These are phyloP conservation scores for Donacobius atricapilla DNA, from an alignment of 2,113 vertebrate genomes.

Conservation along the genomic window DNA sequence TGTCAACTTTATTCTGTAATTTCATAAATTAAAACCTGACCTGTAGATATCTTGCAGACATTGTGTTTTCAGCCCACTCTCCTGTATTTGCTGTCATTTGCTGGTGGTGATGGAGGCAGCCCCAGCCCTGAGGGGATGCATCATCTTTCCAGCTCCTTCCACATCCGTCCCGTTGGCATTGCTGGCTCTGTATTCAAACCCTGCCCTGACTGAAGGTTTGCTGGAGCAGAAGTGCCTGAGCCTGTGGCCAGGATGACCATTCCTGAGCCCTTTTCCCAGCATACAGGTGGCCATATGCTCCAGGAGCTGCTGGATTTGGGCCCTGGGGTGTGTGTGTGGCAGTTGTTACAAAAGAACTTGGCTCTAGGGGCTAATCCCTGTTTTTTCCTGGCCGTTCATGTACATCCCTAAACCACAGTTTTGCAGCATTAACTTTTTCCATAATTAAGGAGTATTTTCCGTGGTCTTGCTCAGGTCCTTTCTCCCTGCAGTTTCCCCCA, in stretches of 20 bases:
- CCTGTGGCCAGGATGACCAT: background rate
- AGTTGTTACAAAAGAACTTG: background rate
- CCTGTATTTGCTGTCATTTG: background rate
- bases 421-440: background rate
- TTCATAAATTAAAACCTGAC: background rate
- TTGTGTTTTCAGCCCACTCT: background rate
- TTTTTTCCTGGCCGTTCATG: background rate
- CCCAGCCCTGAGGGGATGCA: background rate
- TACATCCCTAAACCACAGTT: background rate
- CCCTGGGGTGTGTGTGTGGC: background rate
- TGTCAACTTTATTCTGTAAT: background rate
- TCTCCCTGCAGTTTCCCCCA: background rate
- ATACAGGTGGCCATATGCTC: fast-evolving
- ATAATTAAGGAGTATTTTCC: background rate
- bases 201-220: background rate
- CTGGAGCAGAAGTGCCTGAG: background rate
- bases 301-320: background rate
- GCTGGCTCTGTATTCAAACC: background rate
- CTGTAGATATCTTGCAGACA: background rate
- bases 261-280: background rate
- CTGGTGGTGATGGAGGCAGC: background rate
- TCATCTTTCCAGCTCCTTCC: background rate
- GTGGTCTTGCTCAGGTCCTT: background rate
- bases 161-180: background rate
- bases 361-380: background rate